These are phyloP conservation scores for Tachysurus vachellii DNA, from an alignment of 2,113 vertebrate species.

Conservation along the genomic window DNA sequence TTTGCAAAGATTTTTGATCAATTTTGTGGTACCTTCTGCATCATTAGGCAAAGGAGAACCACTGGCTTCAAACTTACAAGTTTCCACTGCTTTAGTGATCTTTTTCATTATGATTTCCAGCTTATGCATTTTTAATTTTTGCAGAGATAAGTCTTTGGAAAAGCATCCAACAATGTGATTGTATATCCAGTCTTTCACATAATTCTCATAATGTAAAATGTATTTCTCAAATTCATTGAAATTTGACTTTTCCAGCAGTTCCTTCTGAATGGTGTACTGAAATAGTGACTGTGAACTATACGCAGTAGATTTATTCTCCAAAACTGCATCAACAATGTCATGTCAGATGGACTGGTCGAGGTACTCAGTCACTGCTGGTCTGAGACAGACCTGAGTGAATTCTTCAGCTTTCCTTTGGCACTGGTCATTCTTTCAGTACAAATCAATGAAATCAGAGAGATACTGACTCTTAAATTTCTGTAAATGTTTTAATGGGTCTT, in stretches of 20 bases:
- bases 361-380: slow-evolving; percentile 55
- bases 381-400: slow-evolving; percentile 57
- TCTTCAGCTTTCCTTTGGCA: slow-evolving; percentile 56
- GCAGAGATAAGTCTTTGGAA: not conserved
- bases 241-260: slow-evolving; percentile 55
- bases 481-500: slow-evolving; percentile 45
- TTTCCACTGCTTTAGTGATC: not conserved
- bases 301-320: slow-evolving; percentile 31
- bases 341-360: slow-evolving; percentile 53
- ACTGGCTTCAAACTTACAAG: not conserved
- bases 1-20: slow-evolving; percentile 24
- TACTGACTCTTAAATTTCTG: slow-evolving; percentile 53
- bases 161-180: too few relatives aligned
- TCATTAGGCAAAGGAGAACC: not conserved
- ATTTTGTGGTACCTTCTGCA: not conserved
- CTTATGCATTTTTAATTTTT: slow-evolving; percentile 17
- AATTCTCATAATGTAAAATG: slow-evolving; percentile 56
- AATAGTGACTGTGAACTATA: slow-evolving; percentile 54
- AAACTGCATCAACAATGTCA: slow-evolving; percentile 59
- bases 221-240: slow-evolving; percentile 50
- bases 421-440: slow-evolving; percentile 52
- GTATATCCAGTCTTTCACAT: too few relatives aligned
- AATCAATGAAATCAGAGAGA: slow-evolving; percentile 53
- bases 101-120: not conserved
- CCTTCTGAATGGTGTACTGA: slow-evolving; percentile 56